Evolutionary conservation across 64 coral and sea anemone species (phyloP), one percentile per base, ranked within the genome.

Genomic region (Platygyra sinensis): DNA sequence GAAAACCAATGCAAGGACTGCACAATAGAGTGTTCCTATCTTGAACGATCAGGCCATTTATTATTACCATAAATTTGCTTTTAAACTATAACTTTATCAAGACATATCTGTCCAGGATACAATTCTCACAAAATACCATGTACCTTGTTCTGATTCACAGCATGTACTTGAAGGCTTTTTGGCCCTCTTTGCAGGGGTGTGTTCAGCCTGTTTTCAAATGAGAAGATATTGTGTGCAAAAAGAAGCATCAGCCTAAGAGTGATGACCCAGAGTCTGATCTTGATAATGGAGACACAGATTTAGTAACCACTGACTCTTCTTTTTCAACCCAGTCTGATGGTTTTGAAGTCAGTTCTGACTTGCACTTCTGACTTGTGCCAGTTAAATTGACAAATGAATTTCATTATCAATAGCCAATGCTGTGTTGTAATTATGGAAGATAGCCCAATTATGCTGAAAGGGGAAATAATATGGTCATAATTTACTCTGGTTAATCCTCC

Each of bases 201-300:
- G 36, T 15, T 76, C 74, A 46, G 17, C 30, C 74, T 76, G 72
- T 31, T 74, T 74, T 31, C 7, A 74, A 19, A 38, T 18, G 31
- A 38, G 29, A 74, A 74, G 39, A 33, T 59, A 33, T 78, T 62
- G 36, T 77, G 28, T 73, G 75, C 36, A 76, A 78, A 65, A 89
- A 89, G 60, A 33, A 32, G 27, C 9, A 33, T 74, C 79, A 54
- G 30, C n/a, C 30, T 10, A 82, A 24, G 22, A 30, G n/a, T n/a
- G n/a, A n/a, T n/a, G n/a, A n/a, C n/a, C n/a, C n/a, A n/a, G n/a
- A n/a, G n/a, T n/a, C n/a, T 86, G 83, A 86, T n/a, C n/a, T n/a
- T 72, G 64, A 32, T 33, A 32, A 72, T 72, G 83, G 83, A 13
- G 83, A 86, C 51, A 86, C 83, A 39, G 62, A 86, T 86, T 72